Evolutionary conservation across 2,888 invertebrate species (phyloP), one percentile per base, ranked within the genome.

Genomic region (Nephrocerus scutellatus): DNA sequence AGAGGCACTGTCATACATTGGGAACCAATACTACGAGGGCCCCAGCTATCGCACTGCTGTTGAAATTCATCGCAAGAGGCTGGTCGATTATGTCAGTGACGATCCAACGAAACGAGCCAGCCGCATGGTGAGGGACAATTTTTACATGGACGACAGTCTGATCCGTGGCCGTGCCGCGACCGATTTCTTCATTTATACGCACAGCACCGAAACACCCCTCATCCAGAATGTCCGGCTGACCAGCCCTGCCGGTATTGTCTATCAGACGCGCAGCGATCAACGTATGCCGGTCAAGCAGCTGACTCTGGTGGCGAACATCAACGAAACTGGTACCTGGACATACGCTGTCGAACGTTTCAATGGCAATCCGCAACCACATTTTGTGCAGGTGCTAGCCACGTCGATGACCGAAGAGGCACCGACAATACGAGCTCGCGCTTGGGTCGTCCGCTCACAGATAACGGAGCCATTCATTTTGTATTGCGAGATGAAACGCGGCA

Each of bases 361-460:
- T 20, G 76, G 76, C 9, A 74, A 72, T 49, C 76, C 76, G 0
- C 75, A 76, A 52, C 74, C 77, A 0, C 76, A 77, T 55, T 75
- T 72, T 52, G 70, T 78, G 2, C 76, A 77, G 64, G 75, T 78
- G 2, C 69, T 73, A 50, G 76, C 77, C 1, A 74, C 74, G 3
- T 75, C 76, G 2, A 60, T 60, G 36, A 63, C 69, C 1, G 52
- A 40, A 21, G 12, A 19, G 3, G 41, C 40, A 0, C 40, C 37
- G 2, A 30, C 36, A 6, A 42, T 39, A 2, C 52, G 61, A 21
- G 70, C 73, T 2, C 62, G 66, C 7, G 69, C 75, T 14, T 74
- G 74, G 70, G 71, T 72, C 5, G 42, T 57, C 25, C 54, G 59
- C 13, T 53, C 61, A 21, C 51, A 57, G n/a, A 28, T 33, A 6